Base-by-base conservation (phyloP, 2,113 vertebrate species). In the Kryptolebias marmoratus region DNA sequence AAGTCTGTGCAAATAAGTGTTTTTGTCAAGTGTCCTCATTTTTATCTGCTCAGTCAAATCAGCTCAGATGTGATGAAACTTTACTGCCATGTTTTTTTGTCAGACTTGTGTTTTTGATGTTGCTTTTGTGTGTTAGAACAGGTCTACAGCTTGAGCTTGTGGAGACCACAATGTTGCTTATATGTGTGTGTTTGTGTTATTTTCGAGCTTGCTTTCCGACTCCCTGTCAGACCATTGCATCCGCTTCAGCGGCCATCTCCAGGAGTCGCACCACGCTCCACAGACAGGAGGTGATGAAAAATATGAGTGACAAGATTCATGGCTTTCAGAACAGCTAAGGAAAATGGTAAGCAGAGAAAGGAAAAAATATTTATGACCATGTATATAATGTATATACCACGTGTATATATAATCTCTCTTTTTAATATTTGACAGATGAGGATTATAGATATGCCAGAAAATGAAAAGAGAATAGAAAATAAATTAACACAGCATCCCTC, bases 251-350 rank as follows among this genome's bases (percentile, higher is more conserved):
- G 68, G 88, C 82, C 86, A 88, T 91, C 81, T 86, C 77, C 70
- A 75, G 75, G 80, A 90, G 83, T 82, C 79, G 18, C 75, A 83
- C 73, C 86, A 89, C 85, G 87, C 89, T 91, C 84, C 83, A 61
- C 75, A 78, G 85, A 88, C 87, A 87, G 75, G 82, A 83, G 69
- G 86, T 93, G 93, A 94, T 94, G 93, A 92, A 94, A 93, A 94
- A 91, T 87, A 87, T 88, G 90, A 93, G 88, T 94, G 94, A 94
- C 94, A 93, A 94, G 93, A 93, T 93, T 93, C 90, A 94, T 90
- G 90, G 93, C 88, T 88, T 87, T 89, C 83, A 89, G 90, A 92
- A 89, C 90, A 87, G 89, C 90, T 86, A 89, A 93, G 87, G 90
- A 87, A 90, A 87, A 92, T 80, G 77, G 87, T 81, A 83, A 77